phyloP scores from a whole-genome alignment of 2,797 vertebrate species.

The Gobionotothen gibberifrons region DNA sequence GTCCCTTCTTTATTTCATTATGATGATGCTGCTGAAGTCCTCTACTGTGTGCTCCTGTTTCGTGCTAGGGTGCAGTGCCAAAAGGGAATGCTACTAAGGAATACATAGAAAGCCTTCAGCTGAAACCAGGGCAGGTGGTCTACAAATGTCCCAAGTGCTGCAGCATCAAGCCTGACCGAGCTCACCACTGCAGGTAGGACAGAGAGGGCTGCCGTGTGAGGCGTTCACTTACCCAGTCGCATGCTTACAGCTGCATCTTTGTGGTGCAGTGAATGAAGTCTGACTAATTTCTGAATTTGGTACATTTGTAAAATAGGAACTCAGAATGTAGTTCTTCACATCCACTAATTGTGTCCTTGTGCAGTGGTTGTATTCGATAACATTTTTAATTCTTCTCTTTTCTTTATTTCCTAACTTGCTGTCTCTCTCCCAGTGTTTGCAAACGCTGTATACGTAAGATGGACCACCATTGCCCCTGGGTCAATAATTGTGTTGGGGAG shows the following conservation, averaged over 20 bases:
- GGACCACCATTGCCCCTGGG: constrained; percentile 99
- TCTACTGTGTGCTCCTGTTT: constrained; percentile 26
- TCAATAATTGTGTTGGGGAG: constrained; percentile 99
- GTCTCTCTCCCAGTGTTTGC: constrained; percentile 87
- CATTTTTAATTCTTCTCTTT: too few relatives aligned
- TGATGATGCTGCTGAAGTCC: constrained; percentile 1
- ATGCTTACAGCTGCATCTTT: neutral
- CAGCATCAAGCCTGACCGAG: constrained; percentile 98
- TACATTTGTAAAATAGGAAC: constrained; percentile 1
- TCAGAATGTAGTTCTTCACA: too few relatives aligned
- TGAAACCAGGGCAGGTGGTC: constrained; percentile 98
- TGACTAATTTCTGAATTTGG: neutral
- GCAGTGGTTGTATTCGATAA: too few relatives aligned
- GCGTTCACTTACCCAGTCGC: neutral
- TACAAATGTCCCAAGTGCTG: constrained; percentile 99
- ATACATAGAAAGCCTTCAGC: constrained; percentile 97
- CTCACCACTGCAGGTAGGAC: constrained; percentile 97
- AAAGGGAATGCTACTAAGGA: constrained; percentile 99
- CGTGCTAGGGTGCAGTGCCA: constrained; percentile 92
- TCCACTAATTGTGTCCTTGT: neutral
- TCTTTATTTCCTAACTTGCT: neutral
- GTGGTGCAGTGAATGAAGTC: neutral
- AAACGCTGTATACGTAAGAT: constrained; percentile 98
- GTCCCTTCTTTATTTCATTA: neutral
- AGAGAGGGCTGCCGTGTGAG: constrained; percentile 14